Base-by-base conservation (phyloP, 2,888 invertebrate species). In the Teleiodes luculella region DNA sequence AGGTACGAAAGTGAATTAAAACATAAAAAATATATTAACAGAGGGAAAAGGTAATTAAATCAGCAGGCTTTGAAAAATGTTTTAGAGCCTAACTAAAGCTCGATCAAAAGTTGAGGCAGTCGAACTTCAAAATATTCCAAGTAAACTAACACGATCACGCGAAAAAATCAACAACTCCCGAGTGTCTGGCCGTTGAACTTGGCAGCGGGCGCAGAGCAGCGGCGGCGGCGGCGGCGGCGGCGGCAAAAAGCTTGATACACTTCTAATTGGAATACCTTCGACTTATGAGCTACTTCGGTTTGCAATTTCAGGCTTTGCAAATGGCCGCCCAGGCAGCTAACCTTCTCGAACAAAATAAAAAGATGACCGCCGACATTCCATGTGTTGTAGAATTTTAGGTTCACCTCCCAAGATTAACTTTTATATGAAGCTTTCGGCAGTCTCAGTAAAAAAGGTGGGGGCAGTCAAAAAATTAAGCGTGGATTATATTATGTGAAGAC, bases 151-250 rank as follows among this genome's bases (percentile, higher is more conserved):
- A 68, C 66, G 68, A 69, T 70, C 65, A 66, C 72, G 72, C 68
- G 69, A 69, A 74, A 74, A 76, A 75, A 69, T 72, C 71, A 74
- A 74, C 74, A 73, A 75, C 74, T 70, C 70, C 24, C 66, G 69
- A 65, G 67, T 70, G 81, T 81, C 82, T 80, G 83, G 81, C 71
- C 78, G 72, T 76, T 80, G 82, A 83, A 80, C 82, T 70, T 70
- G 59, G 71, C 59, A 62, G 66, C 33, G 50, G 8, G 16, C 43
- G 41, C 16, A 56, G 53, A 3, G 56, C 41, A 3, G 33, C 33
- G 33, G 33, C n/a, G 11, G 10, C n/a, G 33, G 33, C 53, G 57
- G 33, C 33, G 33, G 33, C n/a, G 11, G 10, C n/a, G 33, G 33
- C 53, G 57, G 66, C 65, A 58, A 78, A 75, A 63, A 71, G 67